Evolutionary conservation across 2,888 invertebrate genomes (phyloP).

Genomic region (Homarus gammarus): DNA sequence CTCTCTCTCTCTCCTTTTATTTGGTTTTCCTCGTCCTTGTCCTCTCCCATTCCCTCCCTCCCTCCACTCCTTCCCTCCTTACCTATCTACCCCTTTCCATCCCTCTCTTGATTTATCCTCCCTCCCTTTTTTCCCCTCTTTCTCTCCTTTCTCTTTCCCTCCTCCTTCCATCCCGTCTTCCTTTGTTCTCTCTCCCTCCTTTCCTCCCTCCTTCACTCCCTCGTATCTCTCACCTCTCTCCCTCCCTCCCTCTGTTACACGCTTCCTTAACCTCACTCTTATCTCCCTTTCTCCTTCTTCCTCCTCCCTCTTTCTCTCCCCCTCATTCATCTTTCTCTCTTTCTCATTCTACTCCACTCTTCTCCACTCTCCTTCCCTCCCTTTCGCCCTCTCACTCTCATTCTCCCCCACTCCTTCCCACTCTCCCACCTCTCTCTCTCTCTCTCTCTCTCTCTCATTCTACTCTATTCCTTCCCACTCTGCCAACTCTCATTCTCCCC

Average conservation of each 20-base stretch:
- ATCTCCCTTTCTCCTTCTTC: neutral
- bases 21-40: neutral
- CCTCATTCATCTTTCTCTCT: neutral
- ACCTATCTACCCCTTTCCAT: neutral
- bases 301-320: neutral
- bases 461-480: neutral
- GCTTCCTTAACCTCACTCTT: neutral
- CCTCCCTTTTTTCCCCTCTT: neutral
- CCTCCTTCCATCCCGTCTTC: neutral
- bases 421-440: neutral
- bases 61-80: neutral
- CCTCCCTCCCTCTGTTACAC: neutral
- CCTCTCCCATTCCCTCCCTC: neutral
- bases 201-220: slow-evolving; percentile 27
- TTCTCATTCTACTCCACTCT: neutral
- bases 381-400: too few species aligned
- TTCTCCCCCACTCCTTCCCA: neutral
- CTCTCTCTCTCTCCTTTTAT: neutral
- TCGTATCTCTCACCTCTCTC: neutral
- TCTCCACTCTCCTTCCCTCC: neutral
- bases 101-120: neutral
- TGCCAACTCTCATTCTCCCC: too few species aligned
- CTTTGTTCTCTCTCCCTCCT: neutral
- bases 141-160: neutral
- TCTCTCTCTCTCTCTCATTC: neutral